These are phyloP conservation scores for Lomographa bimaculata DNA, from an alignment of 2,888 invertebrate species.

Conservation along the genomic window DNA sequence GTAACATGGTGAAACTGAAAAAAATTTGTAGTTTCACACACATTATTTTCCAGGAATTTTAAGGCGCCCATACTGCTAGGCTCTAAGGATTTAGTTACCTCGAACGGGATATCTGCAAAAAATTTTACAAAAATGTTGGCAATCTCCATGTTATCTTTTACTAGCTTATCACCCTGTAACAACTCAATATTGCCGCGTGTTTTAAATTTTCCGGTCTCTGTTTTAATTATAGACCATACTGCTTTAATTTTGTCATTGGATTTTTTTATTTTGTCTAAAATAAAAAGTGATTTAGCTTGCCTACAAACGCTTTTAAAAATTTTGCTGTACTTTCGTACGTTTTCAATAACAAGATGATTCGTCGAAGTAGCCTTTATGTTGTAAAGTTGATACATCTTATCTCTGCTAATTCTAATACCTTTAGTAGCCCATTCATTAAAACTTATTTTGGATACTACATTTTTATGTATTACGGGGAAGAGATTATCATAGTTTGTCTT, in stretches of 20 bases:
- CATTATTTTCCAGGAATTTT: background rate
- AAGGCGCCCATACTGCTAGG: background rate
- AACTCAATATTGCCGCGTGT: background rate
- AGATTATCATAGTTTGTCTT: too few species aligned
- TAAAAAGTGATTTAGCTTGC: background rate
- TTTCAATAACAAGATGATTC: too few species aligned
- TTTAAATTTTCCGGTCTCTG: too few species aligned
- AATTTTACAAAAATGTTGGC: background rate
- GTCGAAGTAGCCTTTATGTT: background rate
- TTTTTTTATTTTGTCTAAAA: background rate
- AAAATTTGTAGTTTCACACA: background rate
- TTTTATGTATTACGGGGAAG: too few species aligned
- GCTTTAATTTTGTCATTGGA: background rate
- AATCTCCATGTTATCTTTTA: background rate
- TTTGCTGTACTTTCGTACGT: too few species aligned
- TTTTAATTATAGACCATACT: too few species aligned
- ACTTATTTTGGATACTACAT: background rate
- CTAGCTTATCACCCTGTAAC: background rate
- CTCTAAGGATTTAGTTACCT: background rate
- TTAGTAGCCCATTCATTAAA: constrained; percentile 2
- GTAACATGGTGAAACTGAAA: background rate
- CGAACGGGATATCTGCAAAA: background rate
- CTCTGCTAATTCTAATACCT: constrained; percentile 1
- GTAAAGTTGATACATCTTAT: constrained; percentile 2
- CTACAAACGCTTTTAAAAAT: background rate